Evolutionary conservation across 2,113 vertebrate species (phyloP), one percentile per base, ranked within the genome.

Genomic region (Pteropus alecto): DNA sequence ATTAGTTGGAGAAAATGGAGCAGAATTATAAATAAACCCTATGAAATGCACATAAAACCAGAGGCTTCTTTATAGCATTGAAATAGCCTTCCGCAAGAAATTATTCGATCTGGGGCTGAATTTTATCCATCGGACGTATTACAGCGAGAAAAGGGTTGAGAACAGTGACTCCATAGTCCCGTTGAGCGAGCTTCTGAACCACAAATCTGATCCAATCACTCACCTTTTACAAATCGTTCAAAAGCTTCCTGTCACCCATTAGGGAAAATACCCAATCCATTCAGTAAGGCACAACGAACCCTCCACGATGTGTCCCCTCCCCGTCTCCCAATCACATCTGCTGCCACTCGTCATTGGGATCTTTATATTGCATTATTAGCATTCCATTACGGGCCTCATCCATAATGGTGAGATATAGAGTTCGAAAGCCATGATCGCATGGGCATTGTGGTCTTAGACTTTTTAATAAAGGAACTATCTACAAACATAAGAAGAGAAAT

Each of bases 401-500:
- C 33, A 26, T 60, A 51, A 41, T 70, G 43, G 3, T 63, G 30
- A 83, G 35, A 38, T 21, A 51, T 2, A 63, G 26, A 63, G 56
- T 78, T 33, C 65, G 30, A 92, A 91, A 92, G 15, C 28, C 60
- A 56, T 61, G 41, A 24, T 24, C 12, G 4, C 38, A 9, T 43
- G 35, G 35, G 11, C 15, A 68, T 1, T 65, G 33, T 70, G 41
- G n/a, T 15, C 84, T 85, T 73, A 46, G 26, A 14, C 21, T 51
- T 51, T 16, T 16, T 76, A 10, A 71, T 58, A 65, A 90, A 93
- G 35, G 24, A 87, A 91, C 71, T 43, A 26, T n/a, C 63, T 70
- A n/a, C 7, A 88, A 63, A 54, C 46, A 60, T 24, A 13, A 82
- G 13, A 74, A 41, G 33, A 76, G 13, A 43, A 18, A 85, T 79